A percentile compares a stretch with the other conserved stretches of the same genome.
Evolutionary conservation across 2,888 invertebrate species (phyloP).

Genomic region (Heliconius ethilla): DNA sequence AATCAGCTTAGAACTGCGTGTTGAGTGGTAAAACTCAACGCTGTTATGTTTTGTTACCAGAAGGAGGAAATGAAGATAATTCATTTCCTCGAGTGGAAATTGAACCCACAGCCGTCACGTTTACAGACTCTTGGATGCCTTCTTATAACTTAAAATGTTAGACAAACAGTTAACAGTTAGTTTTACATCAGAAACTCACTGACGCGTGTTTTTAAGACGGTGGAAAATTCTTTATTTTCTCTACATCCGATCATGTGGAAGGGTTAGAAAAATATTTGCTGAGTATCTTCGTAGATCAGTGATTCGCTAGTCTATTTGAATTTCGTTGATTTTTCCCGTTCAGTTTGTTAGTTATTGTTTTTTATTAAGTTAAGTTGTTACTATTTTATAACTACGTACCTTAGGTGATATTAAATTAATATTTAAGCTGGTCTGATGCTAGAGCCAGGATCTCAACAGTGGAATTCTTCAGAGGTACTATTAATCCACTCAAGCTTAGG

Average conservation of each 20-base stretch:
- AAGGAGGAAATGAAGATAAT: too few species aligned
- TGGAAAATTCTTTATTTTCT: slow-evolving; percentile 35
- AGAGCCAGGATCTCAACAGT: too few species aligned
- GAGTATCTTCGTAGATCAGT: slow-evolving; percentile 30
- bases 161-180: slow-evolving; percentile 23
- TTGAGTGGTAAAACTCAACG: too few species aligned
- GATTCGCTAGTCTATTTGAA: slow-evolving; percentile 2
- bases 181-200: slow-evolving; percentile 24
- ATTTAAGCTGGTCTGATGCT: too few species aligned
- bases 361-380: neutral
- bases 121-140: too few species aligned
- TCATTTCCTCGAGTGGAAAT: too few species aligned
- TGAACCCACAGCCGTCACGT: too few species aligned
- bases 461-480: too few species aligned
- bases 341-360: neutral
- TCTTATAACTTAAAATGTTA: neutral
- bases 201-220: slow-evolving; percentile 25
- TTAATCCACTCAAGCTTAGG: too few species aligned
- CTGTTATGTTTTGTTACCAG: too few species aligned
- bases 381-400: neutral
- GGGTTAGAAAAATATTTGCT: slow-evolving; percentile 37
- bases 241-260: slow-evolving; percentile 35
- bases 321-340: slow-evolving; percentile 2
- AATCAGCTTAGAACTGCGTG: too few species aligned
- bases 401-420: too few species aligned